phyloP scores from a whole-genome alignment of 2,888 invertebrate species.

The Heteromyza rotundicornis region DNA sequence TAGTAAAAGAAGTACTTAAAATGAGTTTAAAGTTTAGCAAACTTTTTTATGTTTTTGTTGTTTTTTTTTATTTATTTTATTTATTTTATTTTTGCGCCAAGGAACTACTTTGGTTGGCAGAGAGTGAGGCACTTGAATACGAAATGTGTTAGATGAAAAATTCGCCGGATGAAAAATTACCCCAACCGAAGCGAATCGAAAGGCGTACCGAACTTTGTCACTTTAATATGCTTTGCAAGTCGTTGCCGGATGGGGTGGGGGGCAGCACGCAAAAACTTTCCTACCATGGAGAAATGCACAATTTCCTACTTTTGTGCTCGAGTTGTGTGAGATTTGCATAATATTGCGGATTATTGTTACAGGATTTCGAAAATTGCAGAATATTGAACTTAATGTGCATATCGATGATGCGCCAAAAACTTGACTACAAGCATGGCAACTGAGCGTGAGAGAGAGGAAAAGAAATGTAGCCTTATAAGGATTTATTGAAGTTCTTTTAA shows the following conservation, averaged over 20 bases:
- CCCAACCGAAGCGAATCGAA: neutral
- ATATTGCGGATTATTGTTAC: neutral
- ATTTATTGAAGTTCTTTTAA: neutral
- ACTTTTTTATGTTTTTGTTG: too few relatives aligned
- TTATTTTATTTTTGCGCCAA: too few relatives aligned
- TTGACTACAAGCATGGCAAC: neutral
- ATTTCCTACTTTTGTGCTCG: neutral
- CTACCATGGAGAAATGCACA: neutral
- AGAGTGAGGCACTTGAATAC: too few relatives aligned
- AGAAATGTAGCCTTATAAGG: neutral
- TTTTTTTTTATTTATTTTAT: too few relatives aligned
- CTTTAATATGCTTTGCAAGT: neutral
- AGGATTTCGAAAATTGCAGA: neutral
- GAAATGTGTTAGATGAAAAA: too few relatives aligned
- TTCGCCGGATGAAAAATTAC: too few relatives aligned
- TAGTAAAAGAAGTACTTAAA: too few relatives aligned
- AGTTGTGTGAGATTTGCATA: neutral
- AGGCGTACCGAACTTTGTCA: neutral
- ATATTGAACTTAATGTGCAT: slow-evolving; percentile 1
- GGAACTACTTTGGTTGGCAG: too few relatives aligned
- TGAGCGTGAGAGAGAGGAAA: neutral
- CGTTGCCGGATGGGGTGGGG: too few relatives aligned
- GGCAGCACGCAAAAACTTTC: too few relatives aligned
- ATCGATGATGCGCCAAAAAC: neutral
- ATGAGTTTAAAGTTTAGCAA: too few relatives aligned